Evolutionary conservation across 2,888 invertebrate species (phyloP).

Genomic region (Hoplodrina ambigua): DNA sequence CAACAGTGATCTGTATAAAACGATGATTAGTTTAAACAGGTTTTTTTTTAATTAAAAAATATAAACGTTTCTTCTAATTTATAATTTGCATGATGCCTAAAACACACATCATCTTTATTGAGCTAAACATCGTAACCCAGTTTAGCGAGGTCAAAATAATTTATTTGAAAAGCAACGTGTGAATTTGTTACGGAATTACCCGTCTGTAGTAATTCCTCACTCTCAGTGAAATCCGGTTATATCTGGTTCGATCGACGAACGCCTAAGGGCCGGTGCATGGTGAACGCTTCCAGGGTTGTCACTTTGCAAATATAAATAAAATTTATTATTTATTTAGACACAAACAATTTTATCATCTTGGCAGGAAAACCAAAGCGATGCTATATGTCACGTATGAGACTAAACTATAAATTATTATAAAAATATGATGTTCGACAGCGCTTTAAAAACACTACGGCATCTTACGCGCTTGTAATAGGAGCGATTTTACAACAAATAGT

Average conservation of each 20-base stretch:
- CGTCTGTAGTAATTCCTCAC: constrained; percentile 51
- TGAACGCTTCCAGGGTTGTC: constrained; percentile 35
- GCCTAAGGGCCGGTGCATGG: constrained; percentile 52
- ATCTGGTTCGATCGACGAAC: constrained; percentile 62
- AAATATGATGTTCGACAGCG: too few relatives aligned
- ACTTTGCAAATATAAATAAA: not conserved
- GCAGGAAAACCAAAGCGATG: too few relatives aligned
- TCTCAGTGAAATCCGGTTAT: constrained; percentile 65
- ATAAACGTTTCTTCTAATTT: not conserved
- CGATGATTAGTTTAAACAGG: not conserved
- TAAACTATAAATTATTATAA: too few relatives aligned
- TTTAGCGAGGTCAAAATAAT: constrained; percentile 20
- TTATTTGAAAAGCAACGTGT: constrained; percentile 22
- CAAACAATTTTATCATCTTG: too few relatives aligned
- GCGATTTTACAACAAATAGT: too few relatives aligned
- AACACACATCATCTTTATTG: constrained; percentile 1
- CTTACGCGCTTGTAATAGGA: too few relatives aligned
- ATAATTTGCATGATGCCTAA: not conserved
- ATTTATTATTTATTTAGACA: too few relatives aligned
- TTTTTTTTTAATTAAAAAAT: not conserved
- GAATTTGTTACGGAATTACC: constrained; percentile 54
- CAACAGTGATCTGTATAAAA: not conserved
- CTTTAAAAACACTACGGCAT: too few relatives aligned
- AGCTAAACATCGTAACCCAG: constrained; percentile 36
- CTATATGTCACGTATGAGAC: too few relatives aligned